Evolutionary conservation across 2,888 invertebrate genomes (phyloP).

Genomic region (Sarcophaga rosellei): DNA sequence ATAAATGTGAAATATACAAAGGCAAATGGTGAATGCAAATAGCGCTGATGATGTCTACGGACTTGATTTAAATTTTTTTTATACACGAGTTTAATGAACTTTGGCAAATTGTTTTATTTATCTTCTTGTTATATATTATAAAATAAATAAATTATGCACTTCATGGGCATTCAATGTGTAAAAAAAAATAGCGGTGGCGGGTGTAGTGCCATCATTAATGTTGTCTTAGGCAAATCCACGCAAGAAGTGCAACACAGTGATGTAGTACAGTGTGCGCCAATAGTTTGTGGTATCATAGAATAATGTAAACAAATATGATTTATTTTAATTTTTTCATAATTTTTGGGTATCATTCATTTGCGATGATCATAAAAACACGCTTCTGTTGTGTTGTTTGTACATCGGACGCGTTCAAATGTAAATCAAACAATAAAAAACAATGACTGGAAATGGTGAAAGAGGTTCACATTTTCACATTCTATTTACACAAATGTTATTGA

Average conservation of each 20-base stretch:
- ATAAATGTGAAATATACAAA: not conserved
- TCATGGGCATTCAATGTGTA: not conserved
- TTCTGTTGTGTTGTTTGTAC: not conserved
- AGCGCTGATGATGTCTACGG: slow-evolving; percentile 22
- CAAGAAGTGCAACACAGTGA: not conserved
- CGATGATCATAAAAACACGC: slow-evolving; percentile 7
- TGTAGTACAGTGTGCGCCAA: slow-evolving; percentile 8
- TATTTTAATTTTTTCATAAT: not conserved
- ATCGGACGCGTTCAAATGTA: slow-evolving; percentile 10
- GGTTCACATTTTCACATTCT: slow-evolving; percentile 43
- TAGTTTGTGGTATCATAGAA: not conserved
- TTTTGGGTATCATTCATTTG: not conserved
- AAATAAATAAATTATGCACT: slow-evolving; percentile 22
- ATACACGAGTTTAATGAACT: slow-evolving; percentile 63
- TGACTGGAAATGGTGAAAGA: slow-evolving; percentile 20
- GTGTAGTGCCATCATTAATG: not conserved
- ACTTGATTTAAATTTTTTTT: slow-evolving; percentile 37
- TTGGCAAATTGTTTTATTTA: slow-evolving; percentile 52
- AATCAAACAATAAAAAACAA: slow-evolving; percentile 34
- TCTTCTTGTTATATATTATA: slow-evolving; percentile 14
- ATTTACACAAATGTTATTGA: slow-evolving; percentile 58
- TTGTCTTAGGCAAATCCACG: not conserved
- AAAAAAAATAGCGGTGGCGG: not conserved
- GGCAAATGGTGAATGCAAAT: not conserved
- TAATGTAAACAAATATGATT: too few species aligned